Percentiles rank a stretch among this genome's conserved stretches.
Evolutionary conservation across 1,140 invertebrate species (phyloP).

Genomic region (Papilio helenus): DNA sequence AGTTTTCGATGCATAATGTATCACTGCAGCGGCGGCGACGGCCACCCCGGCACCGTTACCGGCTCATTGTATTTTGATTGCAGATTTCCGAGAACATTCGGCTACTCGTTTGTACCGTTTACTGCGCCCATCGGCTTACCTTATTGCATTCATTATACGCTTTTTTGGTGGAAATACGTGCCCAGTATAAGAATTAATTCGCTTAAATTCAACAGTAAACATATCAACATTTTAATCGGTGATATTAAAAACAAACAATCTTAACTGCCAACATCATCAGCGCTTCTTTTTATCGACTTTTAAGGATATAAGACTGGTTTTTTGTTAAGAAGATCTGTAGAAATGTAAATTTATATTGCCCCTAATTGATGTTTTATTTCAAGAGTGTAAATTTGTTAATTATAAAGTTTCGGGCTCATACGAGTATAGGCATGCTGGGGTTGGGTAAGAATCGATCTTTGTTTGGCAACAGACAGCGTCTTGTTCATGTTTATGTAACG

Average conservation of each 20-base stretch:
- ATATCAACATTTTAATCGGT: conserved; percentile 38
- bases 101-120: conserved; percentile 78
- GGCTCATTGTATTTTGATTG: conserved; percentile 77
- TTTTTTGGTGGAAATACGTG: conserved; percentile 62
- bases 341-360: conserved; percentile 13
- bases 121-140: conserved; percentile 62
- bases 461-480: conserved; percentile 46
- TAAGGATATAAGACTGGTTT: conserved; percentile 7
- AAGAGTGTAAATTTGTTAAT: conserved; percentile 9
- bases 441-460: conserved; percentile 44
- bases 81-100: conserved; percentile 73
- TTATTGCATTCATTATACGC: conserved; percentile 70
- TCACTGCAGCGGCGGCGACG: conserved; percentile 52
- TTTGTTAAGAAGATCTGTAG: background rate
- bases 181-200: conserved; percentile 52
- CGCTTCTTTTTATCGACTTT: conserved; percentile 13
- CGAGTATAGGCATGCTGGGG: conserved; percentile 37
- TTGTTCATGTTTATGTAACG: conserved; percentile 64
- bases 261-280: conserved; percentile 31
- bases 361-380: conserved; percentile 1
- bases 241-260: conserved; percentile 41
- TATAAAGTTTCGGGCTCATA: background rate
- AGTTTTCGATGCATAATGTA: conserved; percentile 63
- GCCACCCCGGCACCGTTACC: conserved; percentile 67
- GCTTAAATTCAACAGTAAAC: conserved; percentile 41